Conservation (phyloP, 92 coral and sea anemone genomes). For the Palythoa grandis region DNA sequence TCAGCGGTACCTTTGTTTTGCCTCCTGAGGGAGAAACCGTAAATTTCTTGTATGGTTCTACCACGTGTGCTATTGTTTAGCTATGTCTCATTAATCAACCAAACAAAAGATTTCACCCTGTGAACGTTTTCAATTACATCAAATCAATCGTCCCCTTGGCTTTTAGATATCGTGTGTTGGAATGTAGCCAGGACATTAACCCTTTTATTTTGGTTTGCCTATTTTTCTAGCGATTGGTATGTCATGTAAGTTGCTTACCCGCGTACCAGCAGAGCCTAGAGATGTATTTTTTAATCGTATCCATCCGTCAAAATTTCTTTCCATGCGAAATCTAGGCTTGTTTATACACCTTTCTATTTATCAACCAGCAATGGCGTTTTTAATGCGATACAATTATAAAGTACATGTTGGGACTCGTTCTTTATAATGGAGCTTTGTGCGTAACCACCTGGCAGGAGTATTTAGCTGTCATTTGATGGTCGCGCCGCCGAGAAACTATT, state of each 20-base stretch:
- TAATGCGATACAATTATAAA: not conserved
- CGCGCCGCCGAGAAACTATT: not conserved
- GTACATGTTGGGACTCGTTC: slow-evolving; percentile 1
- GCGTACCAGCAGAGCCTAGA: not conserved
- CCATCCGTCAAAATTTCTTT: not conserved
- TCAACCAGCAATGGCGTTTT: not conserved
- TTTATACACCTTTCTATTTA: not conserved
- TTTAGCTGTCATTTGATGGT: slow-evolving; percentile 18
- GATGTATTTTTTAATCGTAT: not conserved
- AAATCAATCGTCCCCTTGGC: slow-evolving; percentile 22
- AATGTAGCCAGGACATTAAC: slow-evolving; percentile 23
- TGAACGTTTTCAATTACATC: not conserved
- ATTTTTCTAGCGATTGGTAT: not conserved
- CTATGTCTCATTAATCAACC: not conserved
- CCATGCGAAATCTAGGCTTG: not conserved
- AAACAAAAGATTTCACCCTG: not conserved
- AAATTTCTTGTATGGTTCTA: not conserved
- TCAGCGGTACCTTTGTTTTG: too few relatives aligned
- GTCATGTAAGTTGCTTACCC: too few relatives aligned
- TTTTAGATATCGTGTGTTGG: slow-evolving; percentile 24
- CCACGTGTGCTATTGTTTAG: slow-evolving; percentile 1
- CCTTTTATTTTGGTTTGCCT: not conserved
- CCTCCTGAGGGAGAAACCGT: too few relatives aligned
- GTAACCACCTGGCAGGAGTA: slow-evolving; percentile 6
- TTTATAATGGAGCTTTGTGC: not conserved